A percentile compares a stretch with the other conserved stretches of the same genome.
Conservation (phyloP, 2,113 vertebrate species). For the Columba livia region DNA sequence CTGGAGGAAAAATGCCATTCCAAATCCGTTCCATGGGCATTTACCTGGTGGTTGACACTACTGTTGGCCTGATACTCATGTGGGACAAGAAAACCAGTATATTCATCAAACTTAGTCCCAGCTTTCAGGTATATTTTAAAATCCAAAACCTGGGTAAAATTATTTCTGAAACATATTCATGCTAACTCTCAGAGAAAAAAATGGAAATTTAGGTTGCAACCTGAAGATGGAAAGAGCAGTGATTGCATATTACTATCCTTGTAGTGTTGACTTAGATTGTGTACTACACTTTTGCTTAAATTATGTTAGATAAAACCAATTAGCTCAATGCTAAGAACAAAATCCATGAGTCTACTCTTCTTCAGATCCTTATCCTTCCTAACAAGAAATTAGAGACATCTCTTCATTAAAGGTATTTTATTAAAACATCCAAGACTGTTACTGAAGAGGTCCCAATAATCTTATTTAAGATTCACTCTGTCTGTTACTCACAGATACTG, state of each 20-base stretch:
- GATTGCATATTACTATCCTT: not conserved
- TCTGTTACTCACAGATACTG: not conserved
- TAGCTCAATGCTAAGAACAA: not conserved
- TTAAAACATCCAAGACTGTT: not conserved
- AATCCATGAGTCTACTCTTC: not conserved
- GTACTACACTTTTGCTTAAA: not conserved
- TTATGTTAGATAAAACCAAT: not conserved
- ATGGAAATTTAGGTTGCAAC: not conserved
- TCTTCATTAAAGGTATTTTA: not conserved
- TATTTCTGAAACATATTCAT: not conserved
- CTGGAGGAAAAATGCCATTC: constrained; percentile 68
- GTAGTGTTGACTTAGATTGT: not conserved
- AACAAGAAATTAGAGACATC: not conserved
- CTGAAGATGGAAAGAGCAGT: not conserved
- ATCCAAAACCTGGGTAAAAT: not conserved
- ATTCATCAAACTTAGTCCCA: constrained; percentile 83
- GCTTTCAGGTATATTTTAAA: constrained; percentile 80
- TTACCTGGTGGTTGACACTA: constrained; percentile 84
- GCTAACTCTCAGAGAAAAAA: not conserved
- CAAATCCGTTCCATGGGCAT: constrained; percentile 85
- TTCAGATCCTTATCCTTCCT: not conserved
- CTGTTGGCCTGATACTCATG: constrained; percentile 81
- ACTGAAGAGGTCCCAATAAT: not conserved
- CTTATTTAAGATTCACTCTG: not conserved
- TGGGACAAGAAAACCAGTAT: constrained; percentile 94